A percentile compares a stretch with the other conserved stretches of the same genome.
phyloP scores from a whole-genome alignment of 2,113 vertebrate genomes.

The Pomatostomus ruficeps region DNA sequence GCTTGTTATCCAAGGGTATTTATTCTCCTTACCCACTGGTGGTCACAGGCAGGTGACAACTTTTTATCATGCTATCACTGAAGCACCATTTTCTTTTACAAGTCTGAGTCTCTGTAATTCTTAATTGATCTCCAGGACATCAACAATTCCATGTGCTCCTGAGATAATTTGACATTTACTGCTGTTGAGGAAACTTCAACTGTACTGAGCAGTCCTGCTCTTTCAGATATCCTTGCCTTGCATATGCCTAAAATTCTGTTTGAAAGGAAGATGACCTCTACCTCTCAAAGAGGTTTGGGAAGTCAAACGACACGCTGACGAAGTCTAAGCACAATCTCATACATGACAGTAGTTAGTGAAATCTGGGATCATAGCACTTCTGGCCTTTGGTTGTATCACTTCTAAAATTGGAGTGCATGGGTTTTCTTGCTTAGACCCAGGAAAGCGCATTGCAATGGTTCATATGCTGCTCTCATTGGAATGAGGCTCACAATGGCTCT shows the following conservation, averaged over 20 bases:
- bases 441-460: background rate
- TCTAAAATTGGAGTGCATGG: background rate
- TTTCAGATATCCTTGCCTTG: background rate
- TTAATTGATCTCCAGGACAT: background rate
- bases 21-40: background rate
- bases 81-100: background rate
- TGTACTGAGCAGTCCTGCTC: background rate
- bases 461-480: fast-evolving
- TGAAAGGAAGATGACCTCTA: background rate
- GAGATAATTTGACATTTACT: background rate
- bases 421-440: background rate
- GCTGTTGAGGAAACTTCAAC: background rate
- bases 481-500: background rate
- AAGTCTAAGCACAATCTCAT: background rate
- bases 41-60: background rate
- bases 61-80: background rate
- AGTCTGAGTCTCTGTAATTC: background rate
- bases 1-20: background rate
- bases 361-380: fast-evolving
- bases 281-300: background rate
- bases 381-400: background rate
- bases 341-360: background rate
- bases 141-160: background rate
- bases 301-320: background rate
- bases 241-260: background rate